Percentiles rank a stretch among this genome's conserved stretches.
Evolutionary conservation across 1,140 invertebrate genomes (phyloP).

Genomic region (Coboldia fuscipes): DNA sequence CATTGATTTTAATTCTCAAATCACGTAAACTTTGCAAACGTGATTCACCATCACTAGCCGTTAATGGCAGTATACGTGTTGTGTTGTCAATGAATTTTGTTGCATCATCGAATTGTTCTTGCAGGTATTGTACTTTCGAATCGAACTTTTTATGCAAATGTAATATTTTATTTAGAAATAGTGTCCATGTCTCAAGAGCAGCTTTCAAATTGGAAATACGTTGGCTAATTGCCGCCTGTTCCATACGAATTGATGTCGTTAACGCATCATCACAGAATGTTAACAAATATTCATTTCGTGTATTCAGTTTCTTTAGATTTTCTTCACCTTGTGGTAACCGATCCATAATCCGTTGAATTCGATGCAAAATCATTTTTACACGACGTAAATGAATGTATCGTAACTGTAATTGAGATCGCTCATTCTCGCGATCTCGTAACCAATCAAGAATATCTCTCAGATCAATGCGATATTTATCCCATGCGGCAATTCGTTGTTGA

Average conservation of each 20-base stretch:
- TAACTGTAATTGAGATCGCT: conserved; percentile 51
- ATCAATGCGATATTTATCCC: conserved; percentile 61
- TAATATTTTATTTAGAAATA: conserved; percentile 40
- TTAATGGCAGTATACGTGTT: conserved; percentile 19
- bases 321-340: conserved; percentile 41
- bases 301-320: conserved; percentile 34
- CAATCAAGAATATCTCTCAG: conserved; percentile 48
- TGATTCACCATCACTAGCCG: conserved; percentile 26
- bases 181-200: conserved; percentile 59
- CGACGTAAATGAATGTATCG: conserved; percentile 56
- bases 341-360: conserved; percentile 42
- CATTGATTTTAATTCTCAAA: conserved; percentile 30
- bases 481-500: conserved; percentile 43
- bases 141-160: conserved; percentile 35
- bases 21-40: conserved; percentile 32
- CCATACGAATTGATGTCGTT: conserved; percentile 53
- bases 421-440: conserved; percentile 59
- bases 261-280: conserved; percentile 51
- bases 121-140: conserved; percentile 28
- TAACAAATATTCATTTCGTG: conserved; percentile 45
- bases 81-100: conserved; percentile 29
- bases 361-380: conserved; percentile 43
- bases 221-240: conserved; percentile 50
- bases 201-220: conserved; percentile 55
- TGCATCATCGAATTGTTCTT: conserved; percentile 30